These are phyloP conservation scores for Lophotriccus pileatus DNA, from an alignment of 2,797 vertebrate species.

Conservation along the genomic window DNA sequence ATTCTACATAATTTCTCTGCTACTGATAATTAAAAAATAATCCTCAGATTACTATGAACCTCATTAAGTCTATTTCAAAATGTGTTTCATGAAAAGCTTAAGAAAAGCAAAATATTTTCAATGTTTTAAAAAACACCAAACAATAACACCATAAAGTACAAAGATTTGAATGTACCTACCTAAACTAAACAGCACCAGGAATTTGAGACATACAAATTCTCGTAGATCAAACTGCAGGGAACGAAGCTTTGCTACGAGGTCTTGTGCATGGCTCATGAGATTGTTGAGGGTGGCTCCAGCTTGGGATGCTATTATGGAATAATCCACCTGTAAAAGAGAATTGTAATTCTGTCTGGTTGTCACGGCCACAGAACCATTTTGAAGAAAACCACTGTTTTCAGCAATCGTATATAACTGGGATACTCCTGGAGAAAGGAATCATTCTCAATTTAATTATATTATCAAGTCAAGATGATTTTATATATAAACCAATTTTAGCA, in stretches of 20 bases:
- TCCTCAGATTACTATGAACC: not conserved
- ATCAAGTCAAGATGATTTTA: not conserved
- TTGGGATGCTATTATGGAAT: slow-evolving; percentile 89
- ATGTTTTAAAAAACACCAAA: not conserved
- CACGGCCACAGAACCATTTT: not conserved
- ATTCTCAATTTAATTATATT: not conserved
- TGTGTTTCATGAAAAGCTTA: not conserved
- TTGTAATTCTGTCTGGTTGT: not conserved
- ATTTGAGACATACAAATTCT: slow-evolving; percentile 98
- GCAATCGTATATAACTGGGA: not conserved
- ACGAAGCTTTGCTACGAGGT: slow-evolving; percentile 91
- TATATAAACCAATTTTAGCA: not conserved
- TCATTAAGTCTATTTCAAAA: not conserved
- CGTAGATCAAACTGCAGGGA: slow-evolving; percentile 95
- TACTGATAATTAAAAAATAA: not conserved
- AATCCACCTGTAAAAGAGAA: slow-evolving; percentile 89
- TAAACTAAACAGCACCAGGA: slow-evolving; percentile 96
- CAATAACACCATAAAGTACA: not conserved
- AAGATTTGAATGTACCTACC: slow-evolving; percentile 80
- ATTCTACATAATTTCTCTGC: not conserved
- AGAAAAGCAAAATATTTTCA: not conserved
- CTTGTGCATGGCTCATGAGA: slow-evolving; percentile 94
- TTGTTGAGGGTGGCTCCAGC: slow-evolving; percentile 94
- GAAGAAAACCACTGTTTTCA: not conserved
- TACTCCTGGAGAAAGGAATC: not conserved